A percentile compares a stretch with the other conserved stretches of the same genome.
These are phyloP conservation scores for Fistularia tabacaria DNA, from an alignment of 2,797 vertebrate genomes.

Conservation along the genomic window DNA sequence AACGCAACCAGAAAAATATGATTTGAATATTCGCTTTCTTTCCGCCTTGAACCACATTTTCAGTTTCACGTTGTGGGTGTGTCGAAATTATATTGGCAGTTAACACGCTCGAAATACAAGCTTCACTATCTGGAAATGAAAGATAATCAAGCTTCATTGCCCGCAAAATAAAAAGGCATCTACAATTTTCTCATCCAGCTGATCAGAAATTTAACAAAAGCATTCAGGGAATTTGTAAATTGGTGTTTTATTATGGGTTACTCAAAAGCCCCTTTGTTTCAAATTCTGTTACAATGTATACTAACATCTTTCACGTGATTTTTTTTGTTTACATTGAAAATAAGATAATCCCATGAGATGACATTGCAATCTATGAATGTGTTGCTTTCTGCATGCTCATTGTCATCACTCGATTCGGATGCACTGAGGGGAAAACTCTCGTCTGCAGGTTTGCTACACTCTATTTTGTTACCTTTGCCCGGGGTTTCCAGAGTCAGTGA, in stretches of 20 bases:
- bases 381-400: not conserved
- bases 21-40: too few relatives aligned
- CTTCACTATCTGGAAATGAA: too few relatives aligned
- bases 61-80: too few relatives aligned
- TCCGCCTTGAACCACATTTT: too few relatives aligned
- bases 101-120: too few relatives aligned
- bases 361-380: not conserved
- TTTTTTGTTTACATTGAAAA: constrained; percentile 8
- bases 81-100: too few relatives aligned
- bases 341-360: constrained; percentile 5
- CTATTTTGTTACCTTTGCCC: not conserved
- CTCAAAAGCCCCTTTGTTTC: constrained; percentile 16
- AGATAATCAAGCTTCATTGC: constrained; percentile 23
- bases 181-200: constrained; percentile 19
- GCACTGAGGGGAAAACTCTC: not conserved
- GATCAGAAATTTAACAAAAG: constrained; percentile 20
- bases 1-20: not conserved
- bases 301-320: constrained; percentile 8
- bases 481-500: too few relatives aligned
- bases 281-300: constrained; percentile 4
- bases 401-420: not conserved
- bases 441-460: not conserved
- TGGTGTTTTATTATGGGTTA: constrained; percentile 21
- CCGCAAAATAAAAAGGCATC: constrained; percentile 24
- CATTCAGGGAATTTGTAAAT: constrained; percentile 21